Percentiles rank a stretch among this genome's conserved stretches.
Evolutionary conservation across 1,140 invertebrate species (phyloP).

Genomic region (Cyclargus thomasi): DNA sequence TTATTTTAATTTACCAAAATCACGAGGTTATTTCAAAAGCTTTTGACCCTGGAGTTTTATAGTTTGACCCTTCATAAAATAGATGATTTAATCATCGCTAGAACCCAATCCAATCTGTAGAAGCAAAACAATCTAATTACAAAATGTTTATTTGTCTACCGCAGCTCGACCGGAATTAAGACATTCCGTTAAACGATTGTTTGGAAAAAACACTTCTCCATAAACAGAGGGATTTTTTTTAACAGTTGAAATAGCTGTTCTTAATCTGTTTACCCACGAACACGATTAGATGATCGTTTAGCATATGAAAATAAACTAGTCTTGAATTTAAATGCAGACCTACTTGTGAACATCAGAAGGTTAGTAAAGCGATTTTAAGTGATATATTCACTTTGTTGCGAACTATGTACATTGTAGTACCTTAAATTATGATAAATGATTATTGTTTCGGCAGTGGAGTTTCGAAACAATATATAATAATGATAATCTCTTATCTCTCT

Average conservation of each 20-base stretch:
- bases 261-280: slow-evolving; percentile 37
- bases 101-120: neutral
- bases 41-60: too few species aligned
- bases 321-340: slow-evolving; percentile 27
- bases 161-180: neutral
- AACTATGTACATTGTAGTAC: too few species aligned
- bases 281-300: neutral
- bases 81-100: neutral
- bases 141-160: slow-evolving; percentile 3
- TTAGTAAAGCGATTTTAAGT: too few species aligned
- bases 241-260: neutral
- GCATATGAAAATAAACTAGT: slow-evolving; percentile 40
- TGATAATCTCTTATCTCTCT: too few species aligned
- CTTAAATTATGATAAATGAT: too few species aligned
- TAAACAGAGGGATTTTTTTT: neutral
- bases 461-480: too few species aligned
- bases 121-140: neutral
- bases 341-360: too few species aligned
- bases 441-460: too few species aligned
- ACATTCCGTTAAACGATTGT: slow-evolving; percentile 13
- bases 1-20: too few species aligned
- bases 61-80: neutral
- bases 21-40: too few species aligned
- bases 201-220: slow-evolving; percentile 16
- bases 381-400: too few species aligned